phyloP scores from a whole-genome alignment of 2,888 invertebrate species.

The Trachelus tabidus region DNA sequence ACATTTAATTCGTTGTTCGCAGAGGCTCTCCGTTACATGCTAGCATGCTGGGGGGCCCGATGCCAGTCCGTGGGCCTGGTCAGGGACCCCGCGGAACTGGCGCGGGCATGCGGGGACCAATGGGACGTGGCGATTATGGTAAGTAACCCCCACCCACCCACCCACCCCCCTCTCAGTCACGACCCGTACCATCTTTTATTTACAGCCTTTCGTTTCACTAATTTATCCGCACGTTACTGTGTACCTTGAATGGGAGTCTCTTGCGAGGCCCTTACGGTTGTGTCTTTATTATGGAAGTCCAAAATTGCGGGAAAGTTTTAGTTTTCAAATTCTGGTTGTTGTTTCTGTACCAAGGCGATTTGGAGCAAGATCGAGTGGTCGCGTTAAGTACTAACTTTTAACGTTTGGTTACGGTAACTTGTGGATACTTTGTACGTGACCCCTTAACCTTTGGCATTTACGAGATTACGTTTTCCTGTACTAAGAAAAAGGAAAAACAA shows the following conservation, averaged over 20 bases:
- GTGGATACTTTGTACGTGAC: no score
- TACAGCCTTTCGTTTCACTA: no score
- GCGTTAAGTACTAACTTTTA: no score
- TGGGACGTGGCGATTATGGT: slow-evolving; percentile 92
- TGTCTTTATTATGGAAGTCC: no score
- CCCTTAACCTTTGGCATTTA: no score
- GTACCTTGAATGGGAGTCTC: no score
- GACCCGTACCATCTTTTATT: neutral
- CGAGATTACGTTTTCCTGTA: no score
- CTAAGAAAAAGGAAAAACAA: no score
- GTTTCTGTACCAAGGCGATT: neutral
- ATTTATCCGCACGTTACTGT: no score
- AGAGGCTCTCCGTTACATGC: slow-evolving; percentile 81
- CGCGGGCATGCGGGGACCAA: slow-evolving; percentile 75
- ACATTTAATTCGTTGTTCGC: slow-evolving; percentile 40
- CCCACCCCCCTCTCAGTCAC: slow-evolving; percentile 3
- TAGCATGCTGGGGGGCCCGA: slow-evolving; percentile 76
- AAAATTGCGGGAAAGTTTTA: neutral
- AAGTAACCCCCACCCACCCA: slow-evolving; percentile 67
- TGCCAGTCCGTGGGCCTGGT: slow-evolving; percentile 74
- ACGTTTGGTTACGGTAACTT: no score
- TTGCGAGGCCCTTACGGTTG: no score
- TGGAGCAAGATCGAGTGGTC: no score
- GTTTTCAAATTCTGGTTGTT: slow-evolving; percentile 16
- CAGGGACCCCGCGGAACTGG: slow-evolving; percentile 67